Evolutionary conservation across 1,140 invertebrate genomes (phyloP).

Genomic region (Bombus confusus): DNA sequence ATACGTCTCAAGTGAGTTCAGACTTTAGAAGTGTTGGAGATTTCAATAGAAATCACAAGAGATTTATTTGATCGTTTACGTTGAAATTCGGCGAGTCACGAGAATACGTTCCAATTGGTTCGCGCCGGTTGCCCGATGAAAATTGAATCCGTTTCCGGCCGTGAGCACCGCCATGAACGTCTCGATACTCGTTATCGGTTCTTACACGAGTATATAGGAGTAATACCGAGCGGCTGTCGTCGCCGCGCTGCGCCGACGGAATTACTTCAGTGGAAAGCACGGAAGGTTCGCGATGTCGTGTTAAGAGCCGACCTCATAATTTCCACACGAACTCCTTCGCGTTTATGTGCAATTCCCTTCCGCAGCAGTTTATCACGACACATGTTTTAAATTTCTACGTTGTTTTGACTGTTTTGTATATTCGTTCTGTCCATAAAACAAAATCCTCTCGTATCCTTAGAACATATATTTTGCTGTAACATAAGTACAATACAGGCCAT

Average conservation of each 20-base stretch:
- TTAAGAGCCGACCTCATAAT: constrained; percentile 9
- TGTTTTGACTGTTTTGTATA: no score
- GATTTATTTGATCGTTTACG: constrained; percentile 15
- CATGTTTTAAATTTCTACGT: constrained; percentile 11
- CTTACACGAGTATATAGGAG: constrained; percentile 1
- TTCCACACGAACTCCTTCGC: background rate
- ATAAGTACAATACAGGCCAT: no score
- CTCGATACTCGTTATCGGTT: constrained; percentile 24
- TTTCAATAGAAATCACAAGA: background rate
- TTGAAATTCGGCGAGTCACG: constrained; percentile 2
- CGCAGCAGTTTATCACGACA: background rate
- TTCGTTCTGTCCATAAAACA: background rate
- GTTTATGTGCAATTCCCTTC: background rate
- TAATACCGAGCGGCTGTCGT: background rate
- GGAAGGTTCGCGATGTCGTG: background rate
- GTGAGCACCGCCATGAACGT: background rate
- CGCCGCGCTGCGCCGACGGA: background rate
- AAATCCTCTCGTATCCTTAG: background rate
- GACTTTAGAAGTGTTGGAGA: background rate
- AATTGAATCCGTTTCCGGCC: constrained; percentile 30
- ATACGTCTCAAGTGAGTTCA: no score
- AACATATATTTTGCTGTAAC: no score
- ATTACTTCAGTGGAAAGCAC: constrained; percentile 11
- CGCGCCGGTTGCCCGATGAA: background rate
- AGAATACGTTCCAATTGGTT: constrained; percentile 13